Conservation (phyloP, 1,140 invertebrate species). For the Proctacanthus coquilletti region DNA sequence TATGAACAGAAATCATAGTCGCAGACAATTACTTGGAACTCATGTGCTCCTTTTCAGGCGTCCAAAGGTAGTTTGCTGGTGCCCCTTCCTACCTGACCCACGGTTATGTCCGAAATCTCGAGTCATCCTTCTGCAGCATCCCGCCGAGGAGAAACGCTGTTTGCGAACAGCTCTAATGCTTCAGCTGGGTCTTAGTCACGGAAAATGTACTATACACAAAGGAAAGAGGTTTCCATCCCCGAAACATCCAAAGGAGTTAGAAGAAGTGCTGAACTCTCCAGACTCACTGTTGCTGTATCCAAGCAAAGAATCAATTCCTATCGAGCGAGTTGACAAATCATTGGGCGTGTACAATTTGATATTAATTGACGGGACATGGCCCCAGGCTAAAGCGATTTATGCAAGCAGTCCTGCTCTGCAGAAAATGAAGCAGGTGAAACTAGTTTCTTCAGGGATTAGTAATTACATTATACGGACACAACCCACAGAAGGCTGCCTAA, state of each 20-base stretch:
- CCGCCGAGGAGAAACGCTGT: constrained; percentile 79
- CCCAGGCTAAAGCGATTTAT: constrained; percentile 78
- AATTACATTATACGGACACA: constrained; percentile 87
- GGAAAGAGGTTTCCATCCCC: constrained; percentile 67
- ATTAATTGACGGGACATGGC: constrained; percentile 86
- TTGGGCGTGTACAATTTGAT: constrained; percentile 56
- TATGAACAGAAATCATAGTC: constrained; percentile 29
- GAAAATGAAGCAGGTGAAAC: constrained; percentile 54
- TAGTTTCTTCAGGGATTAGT: constrained; percentile 52
- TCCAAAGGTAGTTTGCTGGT: constrained; percentile 79
- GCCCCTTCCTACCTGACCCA: constrained; percentile 55
- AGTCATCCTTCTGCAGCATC: constrained; percentile 78
- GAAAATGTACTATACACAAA: constrained; percentile 61
- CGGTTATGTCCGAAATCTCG: constrained; percentile 48
- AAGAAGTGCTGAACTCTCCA: constrained; percentile 45
- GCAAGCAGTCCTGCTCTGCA: constrained; percentile 52
- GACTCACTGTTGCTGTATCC: constrained; percentile 74
- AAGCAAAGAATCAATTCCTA: constrained; percentile 44
- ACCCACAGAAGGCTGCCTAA: constrained; percentile 78
- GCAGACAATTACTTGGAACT: neutral
- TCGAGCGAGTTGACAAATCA: constrained; percentile 30
- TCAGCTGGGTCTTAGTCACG: constrained; percentile 48
- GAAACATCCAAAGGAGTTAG: constrained; percentile 46
- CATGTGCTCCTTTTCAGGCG: constrained; percentile 41
- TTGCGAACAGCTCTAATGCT: constrained; percentile 82